Percentiles rank a stretch among this genome's conserved stretches.
phyloP scores from a whole-genome alignment of 2,888 invertebrate genomes.

The Sisyra nigra region DNA sequence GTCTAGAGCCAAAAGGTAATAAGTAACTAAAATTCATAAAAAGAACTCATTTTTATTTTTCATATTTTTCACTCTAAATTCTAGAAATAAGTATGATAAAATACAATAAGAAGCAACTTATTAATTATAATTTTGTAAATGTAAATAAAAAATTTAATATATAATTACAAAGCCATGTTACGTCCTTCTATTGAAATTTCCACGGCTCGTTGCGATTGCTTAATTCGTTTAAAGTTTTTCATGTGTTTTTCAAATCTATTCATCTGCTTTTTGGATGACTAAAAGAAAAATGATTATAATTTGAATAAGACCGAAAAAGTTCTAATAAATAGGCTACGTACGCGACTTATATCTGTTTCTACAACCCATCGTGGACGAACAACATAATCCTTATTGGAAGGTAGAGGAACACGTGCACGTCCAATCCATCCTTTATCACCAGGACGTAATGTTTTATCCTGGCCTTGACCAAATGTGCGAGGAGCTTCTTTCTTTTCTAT shows the following conservation, averaged over 20 bases:
- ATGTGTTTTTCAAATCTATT: slow-evolving; percentile 86
- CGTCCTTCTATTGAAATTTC: slow-evolving; percentile 93
- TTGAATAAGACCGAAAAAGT: neutral
- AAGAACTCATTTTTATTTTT: no score
- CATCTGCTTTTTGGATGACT: slow-evolving; percentile 68
- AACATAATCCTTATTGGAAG: slow-evolving; percentile 93
- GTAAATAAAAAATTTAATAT: no score
- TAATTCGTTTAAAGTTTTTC: slow-evolving; percentile 72
- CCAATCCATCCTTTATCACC: slow-evolving; percentile 94
- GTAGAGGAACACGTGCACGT: slow-evolving; percentile 85
- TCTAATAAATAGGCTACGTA: slow-evolving; percentile 24
- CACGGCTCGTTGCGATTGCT: slow-evolving; percentile 70
- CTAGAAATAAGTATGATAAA: no score
- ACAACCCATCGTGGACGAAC: slow-evolving; percentile 82
- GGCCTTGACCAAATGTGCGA: neutral
- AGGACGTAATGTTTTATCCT: slow-evolving; percentile 54
- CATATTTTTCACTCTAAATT: no score
- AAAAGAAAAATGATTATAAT: slow-evolving; percentile 16
- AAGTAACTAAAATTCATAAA: no score
- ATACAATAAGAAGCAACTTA: no score
- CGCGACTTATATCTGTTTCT: slow-evolving; percentile 72
- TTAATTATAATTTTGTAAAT: no score
- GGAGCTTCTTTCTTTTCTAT: slow-evolving; percentile 3
- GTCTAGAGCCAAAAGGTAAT: no score
- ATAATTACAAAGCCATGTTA: slow-evolving; percentile 84